phyloP scores from a whole-genome alignment of 2,888 invertebrate genomes.

The Scaeva pyrastri region DNA sequence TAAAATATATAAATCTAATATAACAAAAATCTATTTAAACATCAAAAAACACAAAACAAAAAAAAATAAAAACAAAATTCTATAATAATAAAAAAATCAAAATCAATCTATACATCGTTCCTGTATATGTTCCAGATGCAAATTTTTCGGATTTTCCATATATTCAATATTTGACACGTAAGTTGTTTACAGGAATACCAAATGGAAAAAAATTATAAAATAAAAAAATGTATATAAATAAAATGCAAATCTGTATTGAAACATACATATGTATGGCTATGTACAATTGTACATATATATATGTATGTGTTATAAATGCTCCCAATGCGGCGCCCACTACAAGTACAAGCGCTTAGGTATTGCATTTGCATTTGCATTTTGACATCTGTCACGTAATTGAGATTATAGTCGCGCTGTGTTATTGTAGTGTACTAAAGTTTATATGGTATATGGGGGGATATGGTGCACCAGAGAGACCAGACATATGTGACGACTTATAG shows the following conservation, averaged over 20 bases:
- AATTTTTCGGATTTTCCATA: constrained; percentile 88
- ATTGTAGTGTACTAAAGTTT: constrained; percentile 51
- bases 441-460: not conserved
- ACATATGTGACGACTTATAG: constrained; percentile 32
- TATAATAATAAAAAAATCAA: constrained; percentile 34
- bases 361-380: constrained; percentile 50
- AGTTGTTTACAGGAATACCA: constrained; percentile 81
- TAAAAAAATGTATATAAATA: not conserved
- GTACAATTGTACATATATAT: no score
- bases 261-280: not conserved
- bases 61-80: constrained; percentile 21
- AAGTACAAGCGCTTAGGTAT: not conserved
- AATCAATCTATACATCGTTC: constrained; percentile 73
- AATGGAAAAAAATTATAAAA: constrained; percentile 4
- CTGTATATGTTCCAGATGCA: constrained; percentile 85
- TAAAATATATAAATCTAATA: constrained; percentile 31
- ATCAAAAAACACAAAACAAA: constrained; percentile 34
- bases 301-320: not conserved
- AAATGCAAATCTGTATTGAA: constrained; percentile 23
- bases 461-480: constrained; percentile 17
- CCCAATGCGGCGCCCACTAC: not conserved
- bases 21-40: constrained; percentile 17
- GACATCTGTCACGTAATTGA: constrained; percentile 68
- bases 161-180: constrained; percentile 88
- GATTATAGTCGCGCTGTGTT: constrained; percentile 46